These are phyloP conservation scores for Mus spicilegus DNA, from an alignment of 2,113 vertebrate species.

Conservation along the genomic window DNA sequence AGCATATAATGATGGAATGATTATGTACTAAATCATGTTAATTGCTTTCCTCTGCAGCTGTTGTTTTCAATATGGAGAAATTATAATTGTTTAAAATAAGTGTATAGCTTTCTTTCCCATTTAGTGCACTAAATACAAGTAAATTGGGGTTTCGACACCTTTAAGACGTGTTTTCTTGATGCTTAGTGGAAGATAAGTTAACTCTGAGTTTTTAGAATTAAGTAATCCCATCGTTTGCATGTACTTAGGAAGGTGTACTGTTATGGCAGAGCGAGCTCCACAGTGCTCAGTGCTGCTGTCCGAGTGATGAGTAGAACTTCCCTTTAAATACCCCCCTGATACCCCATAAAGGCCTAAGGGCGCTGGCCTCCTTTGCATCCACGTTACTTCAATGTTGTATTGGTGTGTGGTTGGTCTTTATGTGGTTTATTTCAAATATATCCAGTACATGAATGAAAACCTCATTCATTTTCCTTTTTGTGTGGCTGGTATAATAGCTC, in stretches of 20 bases:
- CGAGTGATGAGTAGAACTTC: background rate
- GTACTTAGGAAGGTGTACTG: conserved; percentile 28
- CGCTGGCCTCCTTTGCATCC: background rate
- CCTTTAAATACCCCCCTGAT: background rate
- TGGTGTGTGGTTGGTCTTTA: background rate
- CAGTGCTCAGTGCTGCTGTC: background rate
- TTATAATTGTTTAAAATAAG: conserved; percentile 79
- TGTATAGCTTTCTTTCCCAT: conserved; percentile 57
- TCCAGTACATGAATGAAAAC: background rate
- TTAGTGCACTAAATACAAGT: conserved; percentile 64
- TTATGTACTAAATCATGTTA: conserved; percentile 76
- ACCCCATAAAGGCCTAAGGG: background rate
- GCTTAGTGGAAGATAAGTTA: conserved; percentile 46
- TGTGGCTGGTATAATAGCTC: background rate
- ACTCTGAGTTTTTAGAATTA: conserved; percentile 66
- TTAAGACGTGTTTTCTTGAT: conserved; percentile 59
- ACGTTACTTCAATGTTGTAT: background rate
- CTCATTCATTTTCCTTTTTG: background rate
- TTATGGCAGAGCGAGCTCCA: background rate
- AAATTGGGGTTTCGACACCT: conserved; percentile 64
- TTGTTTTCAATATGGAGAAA: conserved; percentile 76
- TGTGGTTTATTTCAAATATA: background rate
- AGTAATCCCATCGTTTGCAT: conserved; percentile 32
- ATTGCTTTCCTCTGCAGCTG: conserved; percentile 73
- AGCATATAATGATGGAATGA: conserved; percentile 74